A percentile compares a stretch with the other conserved stretches of the same genome.
Evolutionary conservation across 2,797 vertebrate genomes (phyloP).

Genomic region (Lateolabrax maculatus): DNA sequence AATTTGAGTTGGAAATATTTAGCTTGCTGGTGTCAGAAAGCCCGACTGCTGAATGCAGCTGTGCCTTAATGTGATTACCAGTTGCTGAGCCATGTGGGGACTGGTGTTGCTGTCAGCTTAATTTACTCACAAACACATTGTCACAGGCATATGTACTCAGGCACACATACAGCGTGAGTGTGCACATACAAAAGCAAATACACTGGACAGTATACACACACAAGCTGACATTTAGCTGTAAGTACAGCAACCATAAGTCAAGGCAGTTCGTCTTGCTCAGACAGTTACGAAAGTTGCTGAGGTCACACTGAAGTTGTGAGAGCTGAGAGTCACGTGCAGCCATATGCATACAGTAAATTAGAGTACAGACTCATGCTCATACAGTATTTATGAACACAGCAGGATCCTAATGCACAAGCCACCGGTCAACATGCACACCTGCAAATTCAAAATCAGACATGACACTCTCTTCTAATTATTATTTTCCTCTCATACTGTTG

Average conservation of each 20-base stretch:
- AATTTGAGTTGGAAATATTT: slow-evolving; percentile 56
- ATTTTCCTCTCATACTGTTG: neutral
- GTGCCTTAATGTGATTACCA: slow-evolving; percentile 70
- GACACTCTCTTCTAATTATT: neutral
- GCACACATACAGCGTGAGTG: slow-evolving; percentile 13
- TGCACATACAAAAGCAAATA: slow-evolving; percentile 6
- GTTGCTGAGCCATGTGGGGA: slow-evolving; percentile 59
- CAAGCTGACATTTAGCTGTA: slow-evolving; percentile 37
- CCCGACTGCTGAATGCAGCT: slow-evolving; percentile 56
- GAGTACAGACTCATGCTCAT: neutral
- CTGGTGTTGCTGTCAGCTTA: slow-evolving; percentile 67
- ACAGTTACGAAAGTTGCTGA: slow-evolving; percentile 3
- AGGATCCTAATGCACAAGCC: neutral
- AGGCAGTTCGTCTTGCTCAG: slow-evolving; percentile 27
- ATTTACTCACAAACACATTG: slow-evolving; percentile 57
- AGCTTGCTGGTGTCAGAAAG: slow-evolving; percentile 48
- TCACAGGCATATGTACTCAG: slow-evolving; percentile 18
- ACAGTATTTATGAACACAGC: slow-evolving; percentile 7
- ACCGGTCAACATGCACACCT: neutral
- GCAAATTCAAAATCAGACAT: neutral
- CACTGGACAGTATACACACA: slow-evolving; percentile 6
- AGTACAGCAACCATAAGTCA: slow-evolving; percentile 17
- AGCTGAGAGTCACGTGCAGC: neutral
- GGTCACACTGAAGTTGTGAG: slow-evolving; percentile 18
- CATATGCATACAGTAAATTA: neutral